These are phyloP conservation scores for Orchesellides sinensis DNA, from an alignment of 2,888 invertebrate species.

Conservation along the genomic window DNA sequence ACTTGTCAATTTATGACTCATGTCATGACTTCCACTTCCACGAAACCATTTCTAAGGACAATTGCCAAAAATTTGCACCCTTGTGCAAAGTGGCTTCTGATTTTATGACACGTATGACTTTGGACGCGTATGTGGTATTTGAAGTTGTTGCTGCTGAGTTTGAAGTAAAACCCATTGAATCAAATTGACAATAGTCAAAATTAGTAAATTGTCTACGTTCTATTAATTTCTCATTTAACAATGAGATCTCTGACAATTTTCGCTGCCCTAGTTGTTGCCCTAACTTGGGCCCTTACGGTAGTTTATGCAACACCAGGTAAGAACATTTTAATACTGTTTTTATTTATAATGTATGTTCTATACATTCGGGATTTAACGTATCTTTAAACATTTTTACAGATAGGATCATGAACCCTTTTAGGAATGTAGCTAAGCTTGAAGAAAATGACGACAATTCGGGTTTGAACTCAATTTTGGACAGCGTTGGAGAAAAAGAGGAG, in stretches of 20 bases:
- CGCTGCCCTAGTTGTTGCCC: slow-evolving; percentile 18
- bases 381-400: too few species aligned
- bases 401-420: slow-evolving; percentile 45
- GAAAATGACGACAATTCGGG: too few species aligned
- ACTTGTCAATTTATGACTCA: too few species aligned
- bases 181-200: not conserved
- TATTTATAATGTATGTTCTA: not conserved
- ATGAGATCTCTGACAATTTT: slow-evolving; percentile 46
- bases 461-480: too few species aligned
- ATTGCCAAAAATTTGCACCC: too few species aligned
- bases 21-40: too few species aligned
- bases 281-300: slow-evolving; percentile 40
- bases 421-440: too few species aligned
- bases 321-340: not conserved
- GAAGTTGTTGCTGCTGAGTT: not conserved
- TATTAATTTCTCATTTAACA: not conserved
- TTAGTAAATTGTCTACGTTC: not conserved
- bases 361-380: slow-evolving; percentile 2
- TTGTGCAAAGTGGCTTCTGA: too few species aligned
- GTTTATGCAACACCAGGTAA: slow-evolving; percentile 33
- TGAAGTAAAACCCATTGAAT: not conserved
- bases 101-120: not conserved
- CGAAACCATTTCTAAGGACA: too few species aligned
- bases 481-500: not conserved
- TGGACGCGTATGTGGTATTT: not conserved